phyloP scores from a whole-genome alignment of 2,797 vertebrate species.

The Microcaecilia unicolor region DNA sequence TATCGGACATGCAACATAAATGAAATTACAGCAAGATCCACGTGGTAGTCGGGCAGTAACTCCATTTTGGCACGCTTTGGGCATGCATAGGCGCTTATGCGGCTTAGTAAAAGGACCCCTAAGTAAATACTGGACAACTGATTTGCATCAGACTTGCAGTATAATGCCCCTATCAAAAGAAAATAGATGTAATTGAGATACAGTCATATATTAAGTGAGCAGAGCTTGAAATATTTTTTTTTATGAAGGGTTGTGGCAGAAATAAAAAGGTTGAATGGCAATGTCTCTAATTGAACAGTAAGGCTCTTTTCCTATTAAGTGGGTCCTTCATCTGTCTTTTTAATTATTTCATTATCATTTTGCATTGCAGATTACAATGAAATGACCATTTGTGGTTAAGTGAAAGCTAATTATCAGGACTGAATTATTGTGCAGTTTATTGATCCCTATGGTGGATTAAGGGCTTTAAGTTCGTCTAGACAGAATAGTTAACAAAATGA shows the following conservation, averaged over 20 bases:
- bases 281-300: constrained; percentile 90
- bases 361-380: constrained; percentile 82
- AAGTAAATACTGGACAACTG: constrained; percentile 20
- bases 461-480: constrained; percentile 98
- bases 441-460: constrained; percentile 99
- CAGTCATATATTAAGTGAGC: constrained; percentile 55
- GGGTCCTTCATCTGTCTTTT: constrained; percentile 97
- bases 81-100: too few species aligned
- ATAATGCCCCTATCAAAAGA: constrained; percentile 13
- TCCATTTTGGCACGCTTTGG: too few species aligned
- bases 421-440: constrained; percentile 99
- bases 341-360: constrained; percentile 99
- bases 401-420: constrained; percentile 99
- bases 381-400: constrained; percentile 96
- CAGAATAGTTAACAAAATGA: constrained; percentile 99
- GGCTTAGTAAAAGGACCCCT: too few species aligned
- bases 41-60: too few species aligned
- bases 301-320: constrained; percentile 74
- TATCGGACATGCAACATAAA: too few species aligned
- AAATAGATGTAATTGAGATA: constrained; percentile 28
- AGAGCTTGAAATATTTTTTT: constrained; percentile 62
- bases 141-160: constrained; percentile 14
- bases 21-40: too few species aligned
- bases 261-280: constrained; percentile 74
- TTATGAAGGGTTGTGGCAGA: constrained; percentile 66